Evolutionary conservation across 2,113 vertebrate species (phyloP).

Genomic region (Perognathus longimembris): DNA sequence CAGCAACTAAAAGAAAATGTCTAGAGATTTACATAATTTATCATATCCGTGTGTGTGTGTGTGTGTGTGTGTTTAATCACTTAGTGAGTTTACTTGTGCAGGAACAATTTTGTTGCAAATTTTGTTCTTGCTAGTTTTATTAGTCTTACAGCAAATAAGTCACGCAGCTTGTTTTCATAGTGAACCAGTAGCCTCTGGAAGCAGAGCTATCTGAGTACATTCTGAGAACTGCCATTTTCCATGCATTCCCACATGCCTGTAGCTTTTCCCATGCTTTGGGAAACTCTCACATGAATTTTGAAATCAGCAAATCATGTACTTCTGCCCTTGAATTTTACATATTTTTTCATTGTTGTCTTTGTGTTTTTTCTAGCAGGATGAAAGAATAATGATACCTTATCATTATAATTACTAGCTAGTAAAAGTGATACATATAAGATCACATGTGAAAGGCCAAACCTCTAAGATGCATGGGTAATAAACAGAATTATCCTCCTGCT

Average conservation of each 20-base stretch:
- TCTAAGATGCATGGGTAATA: not conserved
- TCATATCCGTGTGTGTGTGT: no score
- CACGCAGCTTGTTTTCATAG: not conserved
- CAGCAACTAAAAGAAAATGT: no score
- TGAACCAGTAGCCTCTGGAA: not conserved
- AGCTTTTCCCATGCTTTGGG: not conserved
- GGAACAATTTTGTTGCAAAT: not conserved
- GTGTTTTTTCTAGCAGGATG: not conserved
- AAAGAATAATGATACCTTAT: not conserved
- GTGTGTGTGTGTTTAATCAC: no score
- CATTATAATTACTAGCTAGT: not conserved
- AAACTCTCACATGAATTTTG: not conserved
- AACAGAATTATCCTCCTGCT: not conserved
- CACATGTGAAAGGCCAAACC: not conserved
- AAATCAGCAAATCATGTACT: not conserved
- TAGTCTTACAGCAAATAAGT: not conserved
- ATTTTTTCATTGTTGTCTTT: conserved; percentile 13
- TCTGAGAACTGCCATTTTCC: not conserved
- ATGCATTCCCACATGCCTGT: not conserved
- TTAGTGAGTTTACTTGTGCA: not conserved
- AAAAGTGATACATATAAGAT: conserved; percentile 41
- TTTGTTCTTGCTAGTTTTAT: not conserved
- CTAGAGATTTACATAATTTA: no score
- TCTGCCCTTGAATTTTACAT: not conserved
- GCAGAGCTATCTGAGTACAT: not conserved